Conservation (phyloP, 2,888 invertebrate species). For the Drosophila trichaetosa region DNA sequence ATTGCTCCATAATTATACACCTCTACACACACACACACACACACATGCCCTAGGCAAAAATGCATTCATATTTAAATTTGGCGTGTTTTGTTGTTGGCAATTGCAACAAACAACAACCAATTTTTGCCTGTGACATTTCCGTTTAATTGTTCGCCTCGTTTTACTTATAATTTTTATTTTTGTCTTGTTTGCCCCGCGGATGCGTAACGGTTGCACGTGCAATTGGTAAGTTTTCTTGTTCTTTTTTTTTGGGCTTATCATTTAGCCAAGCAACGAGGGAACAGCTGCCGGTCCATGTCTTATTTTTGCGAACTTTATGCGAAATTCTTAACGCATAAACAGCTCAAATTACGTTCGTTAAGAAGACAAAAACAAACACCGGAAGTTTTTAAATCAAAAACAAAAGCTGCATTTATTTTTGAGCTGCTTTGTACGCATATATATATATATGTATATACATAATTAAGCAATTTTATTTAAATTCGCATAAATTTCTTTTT, state of each 20-base stretch:
- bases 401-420: slow-evolving; percentile 37
- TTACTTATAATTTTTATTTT: slow-evolving; percentile 21
- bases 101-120: slow-evolving; percentile 57
- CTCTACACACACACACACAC: not conserved
- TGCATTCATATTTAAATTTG: slow-evolving; percentile 69
- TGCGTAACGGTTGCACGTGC: slow-evolving; percentile 37
- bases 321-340: slow-evolving; percentile 71
- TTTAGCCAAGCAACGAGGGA: not conserved
- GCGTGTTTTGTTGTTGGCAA: slow-evolving; percentile 15
- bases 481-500: slow-evolving; percentile 20
- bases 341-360: slow-evolving; percentile 72
- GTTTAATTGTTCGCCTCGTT: slow-evolving; percentile 60
- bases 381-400: slow-evolving; percentile 71
- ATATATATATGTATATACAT: not conserved
- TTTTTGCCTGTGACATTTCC: slow-evolving; percentile 66
- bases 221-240: slow-evolving; percentile 13
- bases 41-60: slow-evolving; percentile 28
- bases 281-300: slow-evolving; percentile 56
- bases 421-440: slow-evolving; percentile 11
- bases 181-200: slow-evolving; percentile 12
- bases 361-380: slow-evolving; percentile 48
- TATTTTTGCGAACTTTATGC: slow-evolving; percentile 52
- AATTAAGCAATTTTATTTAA: slow-evolving; percentile 2
- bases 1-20: slow-evolving; percentile 50
- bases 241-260: not conserved